Base-by-base conservation (phyloP, 2,888 invertebrate species). In the Dermolepida albohirtum region DNA sequence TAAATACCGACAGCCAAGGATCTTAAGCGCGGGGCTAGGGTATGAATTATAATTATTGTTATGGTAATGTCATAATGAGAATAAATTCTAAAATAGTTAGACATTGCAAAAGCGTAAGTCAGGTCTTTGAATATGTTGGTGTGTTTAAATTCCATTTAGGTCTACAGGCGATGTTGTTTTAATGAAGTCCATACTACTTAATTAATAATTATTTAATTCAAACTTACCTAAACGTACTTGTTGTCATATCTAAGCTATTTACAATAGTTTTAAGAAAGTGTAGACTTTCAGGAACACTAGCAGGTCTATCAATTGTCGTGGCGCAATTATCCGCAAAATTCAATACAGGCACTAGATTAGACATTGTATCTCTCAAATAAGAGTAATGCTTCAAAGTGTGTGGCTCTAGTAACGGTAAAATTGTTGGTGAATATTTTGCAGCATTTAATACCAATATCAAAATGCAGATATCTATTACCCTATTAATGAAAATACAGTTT, bases 401-500 rank as follows among this genome's bases (percentile, higher is more conserved):
- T 72, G 96, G 93, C 66, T 97, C 97, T 79, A 99, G 92, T 62
- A 98, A 86, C 6, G 96, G 93, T 71, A 94, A 86, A 87, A 98
- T 96, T 11, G 97, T 94, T 54, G 94, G 92, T 80, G 95, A 93
- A 79, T 92, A 90, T 73, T 92, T 90, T 0, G 98, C 97, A 10
- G 98, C 97, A 84, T 98, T 99, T 78, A 98, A 90, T 29, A 98
- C 93, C 77, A 98, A 84, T 72, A 98, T 94, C 67, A 99, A 84
- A 6, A 96, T 91, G 78, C 95, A 95, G 72, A 97, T 91, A 84
- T 95, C 92, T 89, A 72, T 10, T 44, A 39, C 6, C 34, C 12
- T 65, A 67, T 68, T 66, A 70, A 67, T 50, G 64, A 63, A 67
- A 57, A 12, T 49, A 17, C 29, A 49, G 27, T 16, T 7, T 22